Conservation (phyloP, 2,888 invertebrate species). For the Margaritifera margaritifera region DNA sequence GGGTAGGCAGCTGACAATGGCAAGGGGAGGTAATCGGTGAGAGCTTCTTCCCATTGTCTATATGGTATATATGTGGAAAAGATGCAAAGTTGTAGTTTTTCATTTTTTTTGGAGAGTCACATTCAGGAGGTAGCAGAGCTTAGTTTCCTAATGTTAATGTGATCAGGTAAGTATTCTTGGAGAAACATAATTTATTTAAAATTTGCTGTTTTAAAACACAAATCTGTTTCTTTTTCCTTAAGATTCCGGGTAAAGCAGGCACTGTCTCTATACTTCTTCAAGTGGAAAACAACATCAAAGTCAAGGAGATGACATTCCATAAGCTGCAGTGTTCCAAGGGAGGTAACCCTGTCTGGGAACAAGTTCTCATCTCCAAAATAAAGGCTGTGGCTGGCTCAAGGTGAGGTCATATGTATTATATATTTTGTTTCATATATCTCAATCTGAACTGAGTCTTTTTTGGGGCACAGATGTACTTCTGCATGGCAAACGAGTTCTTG, state of each 20-base stretch:
- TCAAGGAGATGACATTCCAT: constrained; percentile 57
- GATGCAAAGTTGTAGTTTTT: too few species aligned
- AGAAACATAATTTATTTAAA: neutral
- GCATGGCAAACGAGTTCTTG: too few species aligned
- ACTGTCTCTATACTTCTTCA: constrained; percentile 50
- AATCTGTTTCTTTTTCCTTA: too few species aligned
- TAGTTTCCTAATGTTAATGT: neutral
- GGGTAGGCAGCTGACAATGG: too few species aligned
- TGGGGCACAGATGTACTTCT: too few species aligned
- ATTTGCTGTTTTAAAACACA: neutral
- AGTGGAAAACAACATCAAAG: constrained; percentile 66
- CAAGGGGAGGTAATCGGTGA: too few species aligned
- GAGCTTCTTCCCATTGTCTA: too few species aligned
- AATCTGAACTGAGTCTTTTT: too few species aligned
- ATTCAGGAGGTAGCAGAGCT: constrained; percentile 11
- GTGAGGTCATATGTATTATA: constrained; percentile 31
- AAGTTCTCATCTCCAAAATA: constrained; percentile 61
- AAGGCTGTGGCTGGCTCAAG: constrained; percentile 63
- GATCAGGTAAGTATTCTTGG: neutral
- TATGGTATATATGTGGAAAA: too few species aligned
- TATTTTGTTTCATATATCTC: neutral
- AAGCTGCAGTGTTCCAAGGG: constrained; percentile 55
- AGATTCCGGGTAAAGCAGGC: constrained; percentile 36
- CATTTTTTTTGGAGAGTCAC: constrained; percentile 2
- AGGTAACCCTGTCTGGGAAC: constrained; percentile 64